A percentile compares a stretch with the other conserved stretches of the same genome.
phyloP scores from a whole-genome alignment of 92 coral and sea anemone genomes.

The Epizoanthus scotinus region DNA sequence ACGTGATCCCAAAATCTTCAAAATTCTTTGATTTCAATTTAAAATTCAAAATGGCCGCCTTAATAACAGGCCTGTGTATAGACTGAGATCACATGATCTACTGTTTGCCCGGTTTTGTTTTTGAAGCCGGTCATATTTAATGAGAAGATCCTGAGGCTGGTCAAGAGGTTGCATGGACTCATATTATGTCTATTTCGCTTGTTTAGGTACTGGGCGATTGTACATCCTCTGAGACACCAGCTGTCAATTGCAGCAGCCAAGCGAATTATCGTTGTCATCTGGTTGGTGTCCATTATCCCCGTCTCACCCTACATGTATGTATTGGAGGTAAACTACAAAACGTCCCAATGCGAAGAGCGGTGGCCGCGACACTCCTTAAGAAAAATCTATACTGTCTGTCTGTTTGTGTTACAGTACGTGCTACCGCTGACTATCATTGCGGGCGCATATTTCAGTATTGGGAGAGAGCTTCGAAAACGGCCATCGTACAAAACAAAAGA shows the following conservation, averaged over 20 bases:
- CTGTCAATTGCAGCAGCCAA: slow-evolving; percentile 62
- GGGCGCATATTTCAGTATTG: slow-evolving; percentile 71
- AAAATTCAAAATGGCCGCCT: no score
- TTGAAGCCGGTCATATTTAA: no score
- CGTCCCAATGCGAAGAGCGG: slow-evolving; percentile 56
- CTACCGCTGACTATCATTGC: slow-evolving; percentile 70
- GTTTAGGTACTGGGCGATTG: slow-evolving; percentile 85
- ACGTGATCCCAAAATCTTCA: no score
- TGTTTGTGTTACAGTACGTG: slow-evolving; percentile 65
- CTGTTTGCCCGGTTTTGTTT: no score
- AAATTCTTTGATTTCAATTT: no score
- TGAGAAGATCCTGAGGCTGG: no score
- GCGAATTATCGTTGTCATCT: slow-evolving; percentile 61
- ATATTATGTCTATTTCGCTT: neutral
- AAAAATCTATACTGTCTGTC: slow-evolving; percentile 60
- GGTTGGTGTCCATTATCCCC: slow-evolving; percentile 68
- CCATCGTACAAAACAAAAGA: neutral
- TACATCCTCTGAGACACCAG: slow-evolving; percentile 75
- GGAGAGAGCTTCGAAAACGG: slow-evolving; percentile 56
- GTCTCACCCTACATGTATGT: slow-evolving; percentile 74
- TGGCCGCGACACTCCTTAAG: slow-evolving; percentile 57
- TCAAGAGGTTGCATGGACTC: no score
- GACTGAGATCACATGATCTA: no score
- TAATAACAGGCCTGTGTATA: no score
- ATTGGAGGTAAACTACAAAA: slow-evolving; percentile 31